Base-by-base conservation (phyloP, 2,888 invertebrate genomes). In the Pristionchus entomophagus region DNA sequence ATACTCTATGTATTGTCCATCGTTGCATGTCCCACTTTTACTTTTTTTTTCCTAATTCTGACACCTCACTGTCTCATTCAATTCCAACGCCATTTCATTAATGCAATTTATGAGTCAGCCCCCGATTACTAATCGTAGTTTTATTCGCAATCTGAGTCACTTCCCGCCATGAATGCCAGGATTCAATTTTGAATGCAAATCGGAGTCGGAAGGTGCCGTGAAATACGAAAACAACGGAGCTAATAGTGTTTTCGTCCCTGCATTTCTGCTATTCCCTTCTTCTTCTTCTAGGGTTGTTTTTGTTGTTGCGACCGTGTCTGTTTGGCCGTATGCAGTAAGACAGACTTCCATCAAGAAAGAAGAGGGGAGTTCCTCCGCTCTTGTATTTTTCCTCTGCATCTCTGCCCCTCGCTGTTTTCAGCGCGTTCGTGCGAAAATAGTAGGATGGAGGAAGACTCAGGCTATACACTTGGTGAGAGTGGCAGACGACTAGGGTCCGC, bases 211-310 rank as follows among this genome's bases (percentile, higher is more conserved):
- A n/a, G n/a, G n/a, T n/a, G n/a, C n/a, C 53, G 53, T 5, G 53
- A 53, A 53, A 53, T 45, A 45, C 45, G 45, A 45, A 45, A 45
- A 56, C 17, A 56, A 56, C 56, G n/a, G 14, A 5, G 56, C 56
- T 22, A 56, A 56, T 56, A 10, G 56, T 56, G 56, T 22, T 56
- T 56, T 56, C 56, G 17, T 56, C 22, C 56, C 56, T 56, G 56
- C n/a, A 17, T 53, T 53, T 53, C 14, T 22, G 19, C 53, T 19
- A 53, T 53, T 4, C 53, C 19, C 53, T 53, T 53, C 19, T 53
- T 22, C 53, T 53, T 73, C 14, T n/a, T 73, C 73, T 38, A n/a
- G 38, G 73, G 22, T 53, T 73, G 35, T 73, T 73, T n/a, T 73
- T n/a, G 38, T 38, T n/a, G 35, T 73, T 73, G 26, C 4, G 6